A percentile compares a stretch with the other conserved stretches of the same genome.
These are phyloP conservation scores for Acanthurus lineatus DNA, from an alignment of 2,797 vertebrate genomes.

Conservation along the genomic window DNA sequence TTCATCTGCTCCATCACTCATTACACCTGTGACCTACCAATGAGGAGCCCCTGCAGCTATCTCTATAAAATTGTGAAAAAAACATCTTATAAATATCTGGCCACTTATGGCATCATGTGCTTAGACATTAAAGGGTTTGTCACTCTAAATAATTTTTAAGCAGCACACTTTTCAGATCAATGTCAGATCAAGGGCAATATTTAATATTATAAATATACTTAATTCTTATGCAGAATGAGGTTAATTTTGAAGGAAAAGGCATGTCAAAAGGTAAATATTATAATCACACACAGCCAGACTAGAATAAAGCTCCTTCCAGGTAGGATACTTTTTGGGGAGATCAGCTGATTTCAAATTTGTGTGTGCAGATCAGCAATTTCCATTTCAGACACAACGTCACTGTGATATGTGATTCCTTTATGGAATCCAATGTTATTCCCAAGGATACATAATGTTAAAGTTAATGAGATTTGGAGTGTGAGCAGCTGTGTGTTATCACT, in stretches of 20 bases:
- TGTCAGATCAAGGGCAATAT: background rate
- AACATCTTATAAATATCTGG: no score
- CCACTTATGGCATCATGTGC: no score
- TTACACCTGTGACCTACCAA: no score
- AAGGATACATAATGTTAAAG: background rate
- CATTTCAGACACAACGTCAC: background rate
- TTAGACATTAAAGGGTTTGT: no score
- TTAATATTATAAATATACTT: background rate
- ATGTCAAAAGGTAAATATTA: background rate
- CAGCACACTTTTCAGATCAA: no score
- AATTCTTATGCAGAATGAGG: background rate
- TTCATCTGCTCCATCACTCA: no score
- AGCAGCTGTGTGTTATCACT: background rate
- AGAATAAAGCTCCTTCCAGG: background rate
- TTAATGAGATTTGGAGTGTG: background rate
- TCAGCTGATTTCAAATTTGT: background rate
- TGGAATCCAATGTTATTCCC: no score
- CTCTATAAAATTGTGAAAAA: no score
- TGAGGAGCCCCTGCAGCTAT: no score
- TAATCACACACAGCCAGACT: background rate
- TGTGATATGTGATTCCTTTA: background rate
- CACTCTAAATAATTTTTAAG: no score
- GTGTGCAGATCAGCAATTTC: background rate
- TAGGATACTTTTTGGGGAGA: background rate
- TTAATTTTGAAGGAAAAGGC: background rate